These are phyloP conservation scores for Anguilla obscura DNA, from an alignment of 2,797 vertebrate genomes.

Conservation along the genomic window DNA sequence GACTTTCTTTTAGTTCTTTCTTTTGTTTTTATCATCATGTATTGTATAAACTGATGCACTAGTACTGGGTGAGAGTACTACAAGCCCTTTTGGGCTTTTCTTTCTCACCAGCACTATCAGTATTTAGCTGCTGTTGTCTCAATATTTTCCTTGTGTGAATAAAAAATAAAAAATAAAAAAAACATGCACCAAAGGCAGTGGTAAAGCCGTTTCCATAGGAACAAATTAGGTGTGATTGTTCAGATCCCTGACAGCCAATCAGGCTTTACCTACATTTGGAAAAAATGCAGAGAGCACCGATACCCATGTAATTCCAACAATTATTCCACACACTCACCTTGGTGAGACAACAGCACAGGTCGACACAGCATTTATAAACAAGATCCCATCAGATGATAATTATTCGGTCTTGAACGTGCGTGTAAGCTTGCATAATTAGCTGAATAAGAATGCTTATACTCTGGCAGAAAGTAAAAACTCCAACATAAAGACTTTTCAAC, in stretches of 20 bases:
- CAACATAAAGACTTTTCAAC: background rate
- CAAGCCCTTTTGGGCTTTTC: too few relatives aligned
- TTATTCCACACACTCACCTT: slow-evolving; percentile 62
- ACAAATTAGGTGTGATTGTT: slow-evolving; percentile 49
- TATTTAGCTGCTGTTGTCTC: too few relatives aligned
- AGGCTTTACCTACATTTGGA: slow-evolving; percentile 46
- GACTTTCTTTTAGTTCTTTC: too few relatives aligned
- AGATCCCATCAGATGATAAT: background rate
- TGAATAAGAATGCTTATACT: background rate
- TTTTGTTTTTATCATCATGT: too few relatives aligned
- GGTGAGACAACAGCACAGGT: slow-evolving; percentile 52
- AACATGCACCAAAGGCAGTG: background rate
- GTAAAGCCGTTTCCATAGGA: slow-evolving; percentile 32
- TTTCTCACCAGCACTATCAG: too few relatives aligned
- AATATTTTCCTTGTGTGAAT: too few relatives aligned
- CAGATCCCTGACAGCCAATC: slow-evolving; percentile 35
- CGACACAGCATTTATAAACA: slow-evolving; percentile 33
- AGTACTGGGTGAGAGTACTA: too few relatives aligned
- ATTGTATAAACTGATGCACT: too few relatives aligned
- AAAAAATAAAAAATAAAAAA: too few relatives aligned
- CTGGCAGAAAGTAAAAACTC: background rate
- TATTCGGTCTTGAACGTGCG: background rate
- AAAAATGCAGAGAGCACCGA: slow-evolving; percentile 30
- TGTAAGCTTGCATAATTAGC: background rate
- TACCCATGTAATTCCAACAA: slow-evolving; percentile 19